Evolutionary conservation across 2,888 invertebrate genomes (phyloP).

Genomic region (Eueremaeus valkanovi): DNA sequence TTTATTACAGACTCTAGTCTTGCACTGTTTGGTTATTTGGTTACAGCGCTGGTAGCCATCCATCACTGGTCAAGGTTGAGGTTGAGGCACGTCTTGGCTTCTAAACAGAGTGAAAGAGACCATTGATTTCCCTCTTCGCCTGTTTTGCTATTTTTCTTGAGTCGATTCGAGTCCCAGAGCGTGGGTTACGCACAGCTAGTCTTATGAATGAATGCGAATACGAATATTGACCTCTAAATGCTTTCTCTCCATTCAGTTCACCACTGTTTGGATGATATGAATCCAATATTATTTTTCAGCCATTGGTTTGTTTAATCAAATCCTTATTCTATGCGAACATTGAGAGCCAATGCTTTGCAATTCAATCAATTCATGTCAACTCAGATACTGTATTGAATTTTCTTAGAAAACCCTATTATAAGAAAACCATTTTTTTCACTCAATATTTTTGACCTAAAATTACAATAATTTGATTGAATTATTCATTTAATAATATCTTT

Average conservation of each 20-base stretch:
- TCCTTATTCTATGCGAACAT: neutral
- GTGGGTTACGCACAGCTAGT: slow-evolving; percentile 24
- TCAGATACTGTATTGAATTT: neutral
- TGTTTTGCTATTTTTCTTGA: neutral
- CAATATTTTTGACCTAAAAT: neutral
- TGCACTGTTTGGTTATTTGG: slow-evolving; percentile 15
- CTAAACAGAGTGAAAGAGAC: neutral
- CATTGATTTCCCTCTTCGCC: slow-evolving; percentile 14
- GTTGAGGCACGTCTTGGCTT: neutral
- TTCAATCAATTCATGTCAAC: slow-evolving; percentile 4
- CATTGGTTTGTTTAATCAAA: neutral
- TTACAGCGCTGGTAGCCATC: slow-evolving; percentile 32
- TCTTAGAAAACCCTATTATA: neutral
- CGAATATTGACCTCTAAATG: slow-evolving; percentile 34
- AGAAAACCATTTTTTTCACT: neutral
- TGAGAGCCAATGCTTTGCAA: neutral
- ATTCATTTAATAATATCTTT: no score
- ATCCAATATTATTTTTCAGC: slow-evolving; percentile 14
- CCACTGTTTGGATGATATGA: slow-evolving; percentile 2
- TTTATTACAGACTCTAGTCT: slow-evolving; percentile 16
- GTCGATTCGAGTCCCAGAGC: slow-evolving; percentile 9
- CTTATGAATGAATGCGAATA: slow-evolving; percentile 31
- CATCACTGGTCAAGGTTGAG: slow-evolving; percentile 35
- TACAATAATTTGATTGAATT: neutral
- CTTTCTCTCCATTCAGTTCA: neutral